Conservation (phyloP, 2,888 invertebrate genomes). For the Thereva nobilitata region DNA sequence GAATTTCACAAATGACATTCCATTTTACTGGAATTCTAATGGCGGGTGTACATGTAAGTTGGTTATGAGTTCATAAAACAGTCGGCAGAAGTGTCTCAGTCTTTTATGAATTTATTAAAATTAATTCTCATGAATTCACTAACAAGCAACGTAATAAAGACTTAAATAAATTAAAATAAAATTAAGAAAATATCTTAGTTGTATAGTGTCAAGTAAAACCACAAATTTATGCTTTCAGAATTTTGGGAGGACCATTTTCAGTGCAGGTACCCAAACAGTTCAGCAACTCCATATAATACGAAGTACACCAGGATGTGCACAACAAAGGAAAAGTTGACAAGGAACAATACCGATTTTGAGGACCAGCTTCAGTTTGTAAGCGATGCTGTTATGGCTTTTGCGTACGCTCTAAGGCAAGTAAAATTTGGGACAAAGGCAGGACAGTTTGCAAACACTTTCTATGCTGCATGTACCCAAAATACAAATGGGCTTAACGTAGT, state of each 20-base stretch:
- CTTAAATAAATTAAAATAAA: too few species aligned
- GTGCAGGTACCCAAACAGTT: slow-evolving; percentile 81
- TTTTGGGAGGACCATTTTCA: slow-evolving; percentile 95
- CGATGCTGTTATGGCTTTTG: slow-evolving; percentile 94
- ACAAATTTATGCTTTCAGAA: slow-evolving; percentile 62
- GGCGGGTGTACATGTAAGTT: too few species aligned
- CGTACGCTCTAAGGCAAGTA: slow-evolving; percentile 77
- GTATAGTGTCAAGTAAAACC: not conserved
- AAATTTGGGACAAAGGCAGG: not conserved
- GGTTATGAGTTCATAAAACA: too few species aligned
- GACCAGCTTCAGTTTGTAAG: slow-evolving; percentile 95
- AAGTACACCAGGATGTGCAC: slow-evolving; percentile 74
- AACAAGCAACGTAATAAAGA: too few species aligned
- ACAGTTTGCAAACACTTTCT: too few species aligned
- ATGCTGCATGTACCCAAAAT: too few species aligned
- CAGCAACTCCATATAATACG: slow-evolving; percentile 79
- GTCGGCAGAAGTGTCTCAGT: too few species aligned
- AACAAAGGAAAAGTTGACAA: slow-evolving; percentile 73
- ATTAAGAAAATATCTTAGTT: not conserved
- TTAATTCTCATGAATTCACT: too few species aligned
- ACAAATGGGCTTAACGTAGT: not conserved
- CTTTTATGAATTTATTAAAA: too few species aligned
- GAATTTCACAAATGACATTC: too few species aligned
- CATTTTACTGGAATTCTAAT: too few species aligned
- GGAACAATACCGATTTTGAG: slow-evolving; percentile 83